Base-by-base conservation (phyloP, 2,797 vertebrate species). In the Syndactyla subalaris region DNA sequence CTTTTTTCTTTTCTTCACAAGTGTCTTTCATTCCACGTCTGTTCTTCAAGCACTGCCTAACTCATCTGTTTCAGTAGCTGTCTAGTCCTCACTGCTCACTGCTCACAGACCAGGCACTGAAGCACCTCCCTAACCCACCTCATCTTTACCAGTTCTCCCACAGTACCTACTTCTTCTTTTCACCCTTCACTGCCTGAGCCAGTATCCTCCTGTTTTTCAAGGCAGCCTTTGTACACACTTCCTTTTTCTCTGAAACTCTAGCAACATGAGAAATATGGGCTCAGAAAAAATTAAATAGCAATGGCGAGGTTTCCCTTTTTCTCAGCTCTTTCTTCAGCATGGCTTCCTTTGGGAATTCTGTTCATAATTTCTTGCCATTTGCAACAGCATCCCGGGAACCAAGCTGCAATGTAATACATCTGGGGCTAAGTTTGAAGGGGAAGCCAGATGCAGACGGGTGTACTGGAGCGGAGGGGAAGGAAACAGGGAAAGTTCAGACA, bases 161-260 rank as follows among this genome's bases (percentile, higher is more conserved):
- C 74, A 92, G 77, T 46, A 41, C 49, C 74, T 88, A 85, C 93
- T 96, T 96, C 95, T 96, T 86, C 93, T 96, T 97, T 95, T 93
- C 85, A 91, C 71, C 59, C 85, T 94, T 92, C 88, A 32, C 77
- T 92, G 84, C 63, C 77, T 54, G 21, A 92, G 65, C 93, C 88
- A 85, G 46, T 61, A 89, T 79, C 67, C 63, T 88, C 52, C 32
- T 82, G 67, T 93, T 91, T 70, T 82, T 95, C 83, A 94, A 87
- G 85, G 71, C 85, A 92, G 77, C 67, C 92, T 88, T 92, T 92
- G 29, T 61, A 74, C 67, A 95, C 74, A 55, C 85, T 95, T 94
- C 95, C 95, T 90, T 95, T 96, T 96, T 96, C 74, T 79, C 85
- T 58, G 93, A 90, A 92, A 82, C 49, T 92, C 55, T 75, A 91